phyloP scores from a whole-genome alignment of 2,113 vertebrate genomes.

The Cebidichthys violaceus region DNA sequence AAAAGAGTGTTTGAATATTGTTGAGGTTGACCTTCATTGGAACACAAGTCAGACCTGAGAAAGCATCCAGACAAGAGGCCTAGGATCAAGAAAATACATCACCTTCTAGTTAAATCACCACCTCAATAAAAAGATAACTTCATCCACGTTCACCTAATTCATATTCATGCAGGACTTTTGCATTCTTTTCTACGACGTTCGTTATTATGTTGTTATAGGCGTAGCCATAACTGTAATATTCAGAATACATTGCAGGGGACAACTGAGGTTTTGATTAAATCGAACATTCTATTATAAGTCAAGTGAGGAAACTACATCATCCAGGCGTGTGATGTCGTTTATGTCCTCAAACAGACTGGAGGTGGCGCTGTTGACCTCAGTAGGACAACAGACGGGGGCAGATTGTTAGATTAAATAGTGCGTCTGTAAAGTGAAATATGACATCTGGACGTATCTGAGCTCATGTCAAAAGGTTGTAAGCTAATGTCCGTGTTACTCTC shows the following conservation, averaged over 20 bases:
- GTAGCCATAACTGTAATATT: no score
- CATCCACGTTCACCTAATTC: not conserved
- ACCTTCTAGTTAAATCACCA: not conserved
- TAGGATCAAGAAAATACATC: not conserved
- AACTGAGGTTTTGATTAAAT: no score
- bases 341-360: constrained; percentile 1
- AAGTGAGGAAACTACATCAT: not conserved
- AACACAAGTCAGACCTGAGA: no score
- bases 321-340: not conserved
- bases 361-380: constrained; percentile 33
- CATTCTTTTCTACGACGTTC: not conserved
- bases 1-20: no score
- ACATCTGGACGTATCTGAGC: no score
- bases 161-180: not conserved
- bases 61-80: no score
- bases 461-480: not conserved
- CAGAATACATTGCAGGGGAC: no score
- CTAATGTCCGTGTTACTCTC: not conserved
- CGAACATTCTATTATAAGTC: no score
- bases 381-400: not conserved
- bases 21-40: no score
- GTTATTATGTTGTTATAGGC: no score
- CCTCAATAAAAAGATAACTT: not conserved
- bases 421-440: not conserved
- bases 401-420: no score